Base-by-base conservation (phyloP, 2,797 vertebrate genomes). In the Brotula barbata region DNA sequence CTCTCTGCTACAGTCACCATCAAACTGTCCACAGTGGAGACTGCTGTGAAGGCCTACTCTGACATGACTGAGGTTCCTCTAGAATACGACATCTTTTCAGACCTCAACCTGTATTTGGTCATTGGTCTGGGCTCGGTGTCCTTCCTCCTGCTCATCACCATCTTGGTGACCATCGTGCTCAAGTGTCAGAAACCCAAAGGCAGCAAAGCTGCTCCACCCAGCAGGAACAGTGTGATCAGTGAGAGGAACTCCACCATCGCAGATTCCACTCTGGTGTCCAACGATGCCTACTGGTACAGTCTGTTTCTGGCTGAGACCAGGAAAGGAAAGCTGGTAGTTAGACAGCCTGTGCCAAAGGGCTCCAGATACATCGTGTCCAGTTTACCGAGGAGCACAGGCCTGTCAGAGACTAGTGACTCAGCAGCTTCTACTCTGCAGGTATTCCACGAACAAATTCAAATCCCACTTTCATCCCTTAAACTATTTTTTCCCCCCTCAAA, bases 1-100 rank as follows among this genome's bases (percentile, higher is more conserved):
- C 85, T 89, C 46, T 89, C 87, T 60, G 84, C 87, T 49, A 89
- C 85, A 71, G 85, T 89, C 66, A 89, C 87, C 79, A 87, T 89
- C 79, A 87, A 85, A 2, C 60, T 89, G 19, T 80, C 78, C 68
- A 89, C 85, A 40, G 45, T 88, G 65, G 88, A 89, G 67, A 86
- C 85, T 41, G 82, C 70, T 1, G 71, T 83, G 6, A 87, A 88
- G 66, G 53, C 81, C 64, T 83, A 85, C 76, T 77, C 87, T 42
- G 88, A 87, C 63, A 78, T 85, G 74, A 86, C 77, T 1, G 87
- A 88, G 63, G 71, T 83, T 25, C 83, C 83, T 70, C 62, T 85
- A 7, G 80, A 81, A 58, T 82, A 85, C 22, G 81, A 89, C 76
- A 77, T 87, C 68, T 87, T 88, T 39, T 86, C 83, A 28, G 84